Conservation (phyloP, 2,888 invertebrate genomes). For the Mylabris sibirica region DNA sequence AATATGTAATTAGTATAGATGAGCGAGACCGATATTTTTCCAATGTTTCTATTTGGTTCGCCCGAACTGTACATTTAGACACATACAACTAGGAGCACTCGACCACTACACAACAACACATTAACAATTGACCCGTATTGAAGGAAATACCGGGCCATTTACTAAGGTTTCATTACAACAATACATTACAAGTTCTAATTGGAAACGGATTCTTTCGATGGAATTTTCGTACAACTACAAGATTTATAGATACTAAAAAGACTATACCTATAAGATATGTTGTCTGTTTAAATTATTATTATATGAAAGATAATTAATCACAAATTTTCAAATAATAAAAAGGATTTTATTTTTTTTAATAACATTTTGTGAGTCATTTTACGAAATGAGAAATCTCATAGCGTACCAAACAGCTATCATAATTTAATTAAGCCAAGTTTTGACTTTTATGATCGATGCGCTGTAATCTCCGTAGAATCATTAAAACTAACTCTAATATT, state of each 20-base stretch:
- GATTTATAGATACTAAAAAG: neutral
- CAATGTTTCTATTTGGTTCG: too few species aligned
- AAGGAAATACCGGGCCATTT: neutral
- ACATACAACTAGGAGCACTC: neutral
- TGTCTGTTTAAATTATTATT: neutral
- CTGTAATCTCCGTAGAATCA: neutral
- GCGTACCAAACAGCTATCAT: neutral
- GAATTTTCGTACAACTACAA: neutral
- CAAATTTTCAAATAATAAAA: too few species aligned
- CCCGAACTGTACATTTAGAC: neutral
- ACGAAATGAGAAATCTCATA: neutral
- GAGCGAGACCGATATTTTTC: too few species aligned
- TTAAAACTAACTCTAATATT: neutral
- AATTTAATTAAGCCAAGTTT: neutral
- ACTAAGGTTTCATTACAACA: neutral
- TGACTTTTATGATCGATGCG: neutral
- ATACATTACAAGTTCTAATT: slow-evolving; percentile 3
- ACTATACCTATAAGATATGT: neutral
- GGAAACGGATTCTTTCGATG: neutral
- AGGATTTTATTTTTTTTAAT: neutral
- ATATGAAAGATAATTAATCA: too few species aligned
- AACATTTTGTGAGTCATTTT: neutral
- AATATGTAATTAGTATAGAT: too few species aligned
- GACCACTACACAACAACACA: neutral
- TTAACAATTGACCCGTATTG: slow-evolving; percentile 5